Evolutionary conservation across 2,888 invertebrate species (phyloP).

Genomic region (Lepidochrysops patricia): DNA sequence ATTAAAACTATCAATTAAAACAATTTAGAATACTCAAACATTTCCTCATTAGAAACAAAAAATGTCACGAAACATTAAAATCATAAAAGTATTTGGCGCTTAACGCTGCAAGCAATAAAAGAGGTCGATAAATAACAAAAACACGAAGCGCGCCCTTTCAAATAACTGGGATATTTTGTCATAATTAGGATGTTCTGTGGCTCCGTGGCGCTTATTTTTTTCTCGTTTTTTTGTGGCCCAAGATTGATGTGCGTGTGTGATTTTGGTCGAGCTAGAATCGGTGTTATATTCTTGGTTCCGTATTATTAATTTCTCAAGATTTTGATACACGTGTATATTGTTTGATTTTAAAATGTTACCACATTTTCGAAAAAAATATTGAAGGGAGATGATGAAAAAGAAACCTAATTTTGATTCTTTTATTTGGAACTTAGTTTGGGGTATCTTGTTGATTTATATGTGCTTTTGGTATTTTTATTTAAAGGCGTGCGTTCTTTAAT

Average conservation of each 20-base stretch:
- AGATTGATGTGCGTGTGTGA: conserved; percentile 28
- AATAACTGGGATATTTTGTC: conserved; percentile 63
- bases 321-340: neutral
- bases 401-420: too few relatives aligned
- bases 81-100: conserved; percentile 18
- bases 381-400: too few relatives aligned
- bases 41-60: conserved; percentile 13
- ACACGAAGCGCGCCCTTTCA: conserved; percentile 36
- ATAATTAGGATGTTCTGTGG: conserved; percentile 56
- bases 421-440: too few relatives aligned
- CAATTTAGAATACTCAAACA: neutral
- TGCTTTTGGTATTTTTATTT: too few relatives aligned
- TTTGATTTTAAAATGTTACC: neutral
- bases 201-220: conserved; percentile 56
- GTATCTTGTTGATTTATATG: too few relatives aligned
- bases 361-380: too few relatives aligned
- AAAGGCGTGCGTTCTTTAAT: too few relatives aligned
- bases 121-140: conserved; percentile 48
- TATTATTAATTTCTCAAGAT: neutral
- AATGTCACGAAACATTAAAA: conserved; percentile 20
- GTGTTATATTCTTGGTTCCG: neutral
- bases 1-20: too few relatives aligned
- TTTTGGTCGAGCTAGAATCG: conserved; percentile 19
- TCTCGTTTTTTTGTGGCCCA: conserved; percentile 34
- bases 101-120: conserved; percentile 26